Base-by-base conservation (phyloP, 2,888 invertebrate genomes). In the Unio delphinus region DNA sequence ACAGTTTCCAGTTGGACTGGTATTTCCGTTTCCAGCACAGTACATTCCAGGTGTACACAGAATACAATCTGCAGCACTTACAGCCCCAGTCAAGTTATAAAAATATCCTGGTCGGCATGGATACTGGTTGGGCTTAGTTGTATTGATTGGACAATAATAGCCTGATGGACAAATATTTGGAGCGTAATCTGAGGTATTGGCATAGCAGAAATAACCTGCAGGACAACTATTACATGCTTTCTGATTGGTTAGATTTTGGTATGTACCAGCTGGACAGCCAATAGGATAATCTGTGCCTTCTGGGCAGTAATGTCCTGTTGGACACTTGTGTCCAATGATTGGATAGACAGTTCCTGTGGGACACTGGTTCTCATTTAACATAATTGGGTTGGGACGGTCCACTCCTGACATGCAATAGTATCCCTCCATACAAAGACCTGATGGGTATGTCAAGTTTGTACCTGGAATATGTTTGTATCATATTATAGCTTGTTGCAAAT, bases 211-310 rank as follows among this genome's bases (percentile, higher is more conserved):
- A 73, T 87, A 83, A 4, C 89, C 89, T 28, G 77, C 82, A 11
- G 86, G 87, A 71, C 89, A 89, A 59, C 67, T 73, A 72, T 83
- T 84, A 81, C 89, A 89, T 55, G 72, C 68, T 23, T 75, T 77
- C 76, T 86, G 84, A 74, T 83, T 84, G 77, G 82, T 80, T 64
- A 83, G 71, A 76, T 86, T 83, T 67, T 89, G 88, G 76, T 87
- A 89, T 8, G 82, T 79, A 20, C 89, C 89, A 17, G 87, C 81
- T 54, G 86, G 83, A 69, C 89, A 89, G 67, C 81, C 86, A 75
- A 81, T 80, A 26, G 87, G 88, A 75, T 80, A 82, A 70, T 80
- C 80, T 65, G 86, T 80, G 67, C 87, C 87, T 68, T 67, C 65
- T 30, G 85, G 86, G 68, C 87, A 87, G 68, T 85, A 86, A 72